phyloP scores from a whole-genome alignment of 2,113 vertebrate genomes.

The Oncorhynchus kisutch region DNA sequence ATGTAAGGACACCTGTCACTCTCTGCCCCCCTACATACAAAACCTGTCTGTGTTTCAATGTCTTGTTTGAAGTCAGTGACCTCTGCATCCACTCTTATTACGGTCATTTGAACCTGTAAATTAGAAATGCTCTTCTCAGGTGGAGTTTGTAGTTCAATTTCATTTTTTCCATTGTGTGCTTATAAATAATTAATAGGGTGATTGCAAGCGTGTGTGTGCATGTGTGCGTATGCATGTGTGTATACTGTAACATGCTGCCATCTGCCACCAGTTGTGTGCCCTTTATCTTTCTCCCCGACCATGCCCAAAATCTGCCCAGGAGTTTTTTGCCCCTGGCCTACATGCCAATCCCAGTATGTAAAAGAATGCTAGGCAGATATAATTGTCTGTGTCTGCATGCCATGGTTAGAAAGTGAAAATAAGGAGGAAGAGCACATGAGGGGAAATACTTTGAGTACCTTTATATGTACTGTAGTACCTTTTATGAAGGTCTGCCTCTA shows the following conservation, averaged over 20 bases:
- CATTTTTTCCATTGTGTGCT: constrained; percentile 1
- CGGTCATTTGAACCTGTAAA: constrained; percentile 29
- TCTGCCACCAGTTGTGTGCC: neutral
- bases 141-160: constrained; percentile 24
- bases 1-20: too few species aligned
- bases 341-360: neutral
- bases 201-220: constrained; percentile 23
- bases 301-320: neutral
- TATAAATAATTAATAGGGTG: constrained; percentile 47
- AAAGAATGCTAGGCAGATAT: neutral
- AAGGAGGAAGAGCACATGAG: neutral
- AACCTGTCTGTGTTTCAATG: neutral
- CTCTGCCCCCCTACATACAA: too few species aligned
- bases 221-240: constrained; percentile 2
- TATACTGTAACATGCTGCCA: neutral
- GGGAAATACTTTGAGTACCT: neutral
- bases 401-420: neutral
- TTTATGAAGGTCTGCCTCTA: neutral
- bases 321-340: neutral
- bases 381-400: neutral
- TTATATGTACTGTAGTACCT: neutral
- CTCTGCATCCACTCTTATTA: neutral
- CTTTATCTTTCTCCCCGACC: too few species aligned
- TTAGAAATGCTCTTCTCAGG: constrained; percentile 2
- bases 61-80: neutral